Evolutionary conservation across 2,888 invertebrate species (phyloP), one percentile per base, ranked within the genome.

Genomic region (Ceramica pisi): DNA sequence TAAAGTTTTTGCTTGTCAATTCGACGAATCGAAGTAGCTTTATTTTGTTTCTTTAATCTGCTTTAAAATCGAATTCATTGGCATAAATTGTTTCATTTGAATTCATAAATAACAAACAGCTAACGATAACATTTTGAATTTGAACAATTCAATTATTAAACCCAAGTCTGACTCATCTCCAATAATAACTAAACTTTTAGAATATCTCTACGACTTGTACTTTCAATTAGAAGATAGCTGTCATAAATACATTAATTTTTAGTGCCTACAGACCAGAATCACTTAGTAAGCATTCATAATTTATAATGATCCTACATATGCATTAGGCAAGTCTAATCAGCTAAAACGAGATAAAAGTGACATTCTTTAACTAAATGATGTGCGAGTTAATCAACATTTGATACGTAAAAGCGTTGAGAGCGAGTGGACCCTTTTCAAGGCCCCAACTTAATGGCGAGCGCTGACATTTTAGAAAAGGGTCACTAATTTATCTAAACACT

Each of bases 401-500:
- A 90, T 89, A 89, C 86, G 88, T 88, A 90, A 90, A 86, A 87
- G 88, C 86, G 86, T 86, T 85, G 87, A 86, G 84, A 77, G 80
- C 76, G 82, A 77, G 85, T 86, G 88, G 87, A 91, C 94, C 93
- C 94, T 91, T 91, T 91, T 93, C 93, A 93, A 91, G 92, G 92
- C 83, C 88, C 85, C 80, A 73, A 84, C 90, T 89, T 94, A 94
- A 94, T 94, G 93, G 91, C 84, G 86, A 88, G 86, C 84, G 93
- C 92, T 94, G 95, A 94, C 95, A 92, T 93, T 95, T 94, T 88
- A 92, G 94, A 94, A 94, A 94, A 94, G 95, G 95, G 95, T 94
- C 92, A 88, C 94, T 93, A 94, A 94, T 95, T 94, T 94, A 95
- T 95, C 93, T 94, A 91, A 94, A 92, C 94, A 92, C 87, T 90